Evolutionary conservation across 2,113 vertebrate genomes (phyloP).

Genomic region (Colistium nudipinnis): DNA sequence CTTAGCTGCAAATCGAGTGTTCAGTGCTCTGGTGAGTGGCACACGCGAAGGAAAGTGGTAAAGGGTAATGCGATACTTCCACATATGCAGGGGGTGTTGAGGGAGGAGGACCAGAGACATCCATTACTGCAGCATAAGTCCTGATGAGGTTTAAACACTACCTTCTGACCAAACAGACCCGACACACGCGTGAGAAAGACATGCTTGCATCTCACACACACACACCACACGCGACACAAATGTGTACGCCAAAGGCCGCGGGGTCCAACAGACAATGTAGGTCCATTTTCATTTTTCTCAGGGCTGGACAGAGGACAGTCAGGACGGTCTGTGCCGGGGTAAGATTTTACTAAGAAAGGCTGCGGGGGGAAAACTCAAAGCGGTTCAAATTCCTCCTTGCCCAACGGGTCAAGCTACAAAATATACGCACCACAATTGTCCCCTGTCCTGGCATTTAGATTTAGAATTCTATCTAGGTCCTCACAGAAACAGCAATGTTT

Average conservation of each 20-base stretch:
- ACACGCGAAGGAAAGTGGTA: conserved; percentile 62
- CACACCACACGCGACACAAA: not conserved
- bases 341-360: conserved; percentile 20
- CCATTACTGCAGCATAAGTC: conserved; percentile 67
- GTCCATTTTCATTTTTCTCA: conserved; percentile 31
- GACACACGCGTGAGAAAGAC: conserved; percentile 30
- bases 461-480: conserved; percentile 33
- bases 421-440: conserved; percentile 44
- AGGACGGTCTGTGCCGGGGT: conserved; percentile 4
- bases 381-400: conserved; percentile 37
- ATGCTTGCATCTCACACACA: conserved; percentile 27
- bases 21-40: conserved; percentile 59
- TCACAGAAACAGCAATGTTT: conserved; percentile 49
- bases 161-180: conserved; percentile 78
- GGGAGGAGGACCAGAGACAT: conserved; percentile 68
- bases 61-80: conserved; percentile 79
- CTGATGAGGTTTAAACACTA: conserved; percentile 81
- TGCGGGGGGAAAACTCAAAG: conserved; percentile 36
- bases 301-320: conserved; percentile 14
- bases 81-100: conserved; percentile 73
- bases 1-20: conserved; percentile 75
- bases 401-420: conserved; percentile 26
- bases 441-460: conserved; percentile 33
- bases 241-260: too few species aligned
- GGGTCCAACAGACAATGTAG: not conserved